Evolutionary conservation across 2,888 invertebrate species (phyloP).

Genomic region (Morpho achilles): DNA sequence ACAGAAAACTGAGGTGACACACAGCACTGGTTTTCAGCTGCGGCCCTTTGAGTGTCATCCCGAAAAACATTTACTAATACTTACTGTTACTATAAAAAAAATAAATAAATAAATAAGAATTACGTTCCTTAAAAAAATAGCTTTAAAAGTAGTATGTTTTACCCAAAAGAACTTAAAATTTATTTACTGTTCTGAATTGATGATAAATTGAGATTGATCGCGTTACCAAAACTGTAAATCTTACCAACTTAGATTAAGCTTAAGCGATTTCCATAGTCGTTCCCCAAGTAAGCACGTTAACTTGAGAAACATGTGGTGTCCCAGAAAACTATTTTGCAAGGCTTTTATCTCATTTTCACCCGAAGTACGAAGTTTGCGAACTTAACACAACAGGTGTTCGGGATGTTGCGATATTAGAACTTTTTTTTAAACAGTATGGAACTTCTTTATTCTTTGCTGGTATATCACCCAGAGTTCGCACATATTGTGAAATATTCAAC

Average conservation of each 20-base stretch:
- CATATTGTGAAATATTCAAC: constrained; percentile 9
- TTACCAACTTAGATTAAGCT: constrained; percentile 12
- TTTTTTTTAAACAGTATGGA: constrained; percentile 40
- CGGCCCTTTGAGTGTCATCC: too few species aligned
- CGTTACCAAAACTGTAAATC: constrained; percentile 10
- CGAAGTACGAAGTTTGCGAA: constrained; percentile 71
- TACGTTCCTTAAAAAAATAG: too few species aligned
- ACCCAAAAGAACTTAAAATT: too few species aligned
- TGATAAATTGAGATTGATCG: neutral
- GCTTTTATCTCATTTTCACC: constrained; percentile 73
- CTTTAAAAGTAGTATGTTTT: too few species aligned
- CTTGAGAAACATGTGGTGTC: constrained; percentile 68
- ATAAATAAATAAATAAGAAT: too few species aligned
- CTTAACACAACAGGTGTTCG: constrained; percentile 73
- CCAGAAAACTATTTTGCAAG: constrained; percentile 73
- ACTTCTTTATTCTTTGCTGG: too few species aligned
- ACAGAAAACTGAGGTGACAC: too few species aligned
- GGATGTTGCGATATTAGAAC: constrained; percentile 56
- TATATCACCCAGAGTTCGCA: neutral
- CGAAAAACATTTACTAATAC: too few species aligned
- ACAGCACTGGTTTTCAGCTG: too few species aligned
- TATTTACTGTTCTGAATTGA: neutral
- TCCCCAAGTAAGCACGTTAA: constrained; percentile 56
- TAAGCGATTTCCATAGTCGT: constrained; percentile 39
- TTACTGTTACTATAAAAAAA: too few species aligned